These are phyloP conservation scores for Neodon shergylaensis DNA, from an alignment of 2,113 vertebrate genomes.

Conservation along the genomic window DNA sequence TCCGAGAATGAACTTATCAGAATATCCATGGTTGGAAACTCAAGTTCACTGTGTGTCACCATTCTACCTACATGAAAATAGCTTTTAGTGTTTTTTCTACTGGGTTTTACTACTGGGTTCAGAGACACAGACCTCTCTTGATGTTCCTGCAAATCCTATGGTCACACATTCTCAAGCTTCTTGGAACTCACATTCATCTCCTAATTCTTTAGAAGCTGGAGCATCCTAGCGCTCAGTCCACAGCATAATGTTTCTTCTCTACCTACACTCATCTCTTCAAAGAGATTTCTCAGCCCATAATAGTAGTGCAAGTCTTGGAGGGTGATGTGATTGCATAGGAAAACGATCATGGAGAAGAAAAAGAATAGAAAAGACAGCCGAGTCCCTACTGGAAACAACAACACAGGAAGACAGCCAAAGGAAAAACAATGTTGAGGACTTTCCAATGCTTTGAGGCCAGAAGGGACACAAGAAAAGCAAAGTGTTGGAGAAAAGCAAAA, in stretches of 20 bases:
- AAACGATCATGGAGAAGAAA: accelerated
- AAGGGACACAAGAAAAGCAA: background rate
- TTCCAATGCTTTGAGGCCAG: background rate
- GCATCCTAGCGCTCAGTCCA: background rate
- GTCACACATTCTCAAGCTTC: background rate
- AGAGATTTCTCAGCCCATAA: background rate
- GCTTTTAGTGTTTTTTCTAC: background rate
- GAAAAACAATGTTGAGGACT: background rate
- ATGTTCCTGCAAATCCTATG: background rate
- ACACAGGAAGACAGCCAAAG: background rate
- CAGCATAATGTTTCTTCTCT: background rate
- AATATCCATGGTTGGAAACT: background rate
- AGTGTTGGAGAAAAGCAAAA: background rate
- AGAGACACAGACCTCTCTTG: background rate
- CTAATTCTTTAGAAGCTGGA: background rate
- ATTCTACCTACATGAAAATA: background rate
- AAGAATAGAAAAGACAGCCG: background rate
- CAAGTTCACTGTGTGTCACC: background rate
- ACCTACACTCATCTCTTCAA: background rate
- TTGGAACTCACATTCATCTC: background rate
- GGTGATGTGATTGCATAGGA: background rate
- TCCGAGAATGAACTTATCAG: background rate
- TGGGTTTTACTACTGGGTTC: background rate
- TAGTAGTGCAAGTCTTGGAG: background rate
- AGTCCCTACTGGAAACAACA: background rate